phyloP scores from a whole-genome alignment of 2,797 vertebrate species.

The Etheostoma perlongum region DNA sequence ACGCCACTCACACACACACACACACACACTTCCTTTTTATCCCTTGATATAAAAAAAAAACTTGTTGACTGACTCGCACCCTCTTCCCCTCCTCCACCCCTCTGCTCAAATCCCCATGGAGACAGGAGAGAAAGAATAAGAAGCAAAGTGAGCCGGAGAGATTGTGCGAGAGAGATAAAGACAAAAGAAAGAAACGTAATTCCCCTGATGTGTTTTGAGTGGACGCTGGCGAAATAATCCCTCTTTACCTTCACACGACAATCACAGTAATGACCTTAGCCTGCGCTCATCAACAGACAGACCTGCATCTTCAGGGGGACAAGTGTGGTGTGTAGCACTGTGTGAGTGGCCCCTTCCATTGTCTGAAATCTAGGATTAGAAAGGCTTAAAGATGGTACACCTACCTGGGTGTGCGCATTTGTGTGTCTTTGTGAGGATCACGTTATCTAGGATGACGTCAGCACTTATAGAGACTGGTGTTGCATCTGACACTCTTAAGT shows the following conservation, averaged over 20 bases:
- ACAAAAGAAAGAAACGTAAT: constrained; percentile 47
- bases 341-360: constrained; percentile 27
- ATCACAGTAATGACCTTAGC: constrained; percentile 65
- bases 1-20: constrained; percentile 47
- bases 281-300: constrained; percentile 47
- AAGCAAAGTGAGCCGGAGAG: constrained; percentile 46
- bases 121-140: constrained; percentile 47
- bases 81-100: neutral
- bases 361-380: constrained; percentile 72
- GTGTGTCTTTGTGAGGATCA: constrained; percentile 51
- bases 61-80: constrained; percentile 57
- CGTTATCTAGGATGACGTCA: constrained; percentile 55
- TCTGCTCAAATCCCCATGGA: constrained; percentile 71
- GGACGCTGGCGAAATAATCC: constrained; percentile 68
- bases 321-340: constrained; percentile 34
- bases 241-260: constrained; percentile 58
- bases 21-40: constrained; percentile 65
- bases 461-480: constrained; percentile 22
- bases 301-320: constrained; percentile 28
- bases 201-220: constrained; percentile 59
- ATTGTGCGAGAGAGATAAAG: constrained; percentile 48
- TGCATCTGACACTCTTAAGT: constrained; percentile 37
- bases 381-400: constrained; percentile 57
- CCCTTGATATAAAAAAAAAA: constrained; percentile 32
- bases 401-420: constrained; percentile 29